Conservation (phyloP, 2,888 invertebrate genomes). For the Phalera bucephala region DNA sequence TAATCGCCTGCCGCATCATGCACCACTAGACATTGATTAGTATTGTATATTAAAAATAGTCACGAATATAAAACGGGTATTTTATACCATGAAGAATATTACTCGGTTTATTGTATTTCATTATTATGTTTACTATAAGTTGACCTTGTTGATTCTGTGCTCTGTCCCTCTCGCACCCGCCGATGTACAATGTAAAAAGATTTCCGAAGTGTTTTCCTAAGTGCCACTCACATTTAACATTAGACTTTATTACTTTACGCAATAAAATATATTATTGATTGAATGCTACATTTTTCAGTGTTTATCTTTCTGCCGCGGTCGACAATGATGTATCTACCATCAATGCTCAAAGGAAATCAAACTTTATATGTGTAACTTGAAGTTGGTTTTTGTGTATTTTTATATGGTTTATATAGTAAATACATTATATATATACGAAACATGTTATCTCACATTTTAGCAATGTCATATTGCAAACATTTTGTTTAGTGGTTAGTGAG, state of each 20-base stretch:
- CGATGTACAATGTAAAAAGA: slow-evolving; percentile 36
- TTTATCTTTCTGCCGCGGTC: slow-evolving; percentile 52
- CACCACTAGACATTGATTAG: no score
- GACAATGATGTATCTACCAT: slow-evolving; percentile 33
- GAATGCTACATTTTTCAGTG: slow-evolving; percentile 51
- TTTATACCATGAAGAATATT: slow-evolving; percentile 29
- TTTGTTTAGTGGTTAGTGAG: slow-evolving; percentile 48
- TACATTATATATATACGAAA: slow-evolving; percentile 29
- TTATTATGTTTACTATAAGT: slow-evolving; percentile 54
- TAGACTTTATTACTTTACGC: slow-evolving; percentile 32
- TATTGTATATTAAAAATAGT: no score
- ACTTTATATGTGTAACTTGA: slow-evolving; percentile 22
- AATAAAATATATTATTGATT: slow-evolving; percentile 42
- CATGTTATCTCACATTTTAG: slow-evolving; percentile 74
- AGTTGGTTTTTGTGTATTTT: slow-evolving; percentile 28
- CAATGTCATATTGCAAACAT: slow-evolving; percentile 75
- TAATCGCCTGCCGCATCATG: no score
- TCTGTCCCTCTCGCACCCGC: slow-evolving; percentile 53
- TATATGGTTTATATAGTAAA: slow-evolving; percentile 12
- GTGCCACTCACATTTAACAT: slow-evolving; percentile 27
- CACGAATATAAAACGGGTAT: slow-evolving; percentile 27
- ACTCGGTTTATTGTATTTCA: slow-evolving; percentile 17
- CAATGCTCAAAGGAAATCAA: slow-evolving; percentile 18
- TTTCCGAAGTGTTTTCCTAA: slow-evolving; percentile 73
- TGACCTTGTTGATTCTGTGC: slow-evolving; percentile 60